Evolutionary conservation across 2,888 invertebrate species (phyloP).

Genomic region (Allolobophora icterica): DNA sequence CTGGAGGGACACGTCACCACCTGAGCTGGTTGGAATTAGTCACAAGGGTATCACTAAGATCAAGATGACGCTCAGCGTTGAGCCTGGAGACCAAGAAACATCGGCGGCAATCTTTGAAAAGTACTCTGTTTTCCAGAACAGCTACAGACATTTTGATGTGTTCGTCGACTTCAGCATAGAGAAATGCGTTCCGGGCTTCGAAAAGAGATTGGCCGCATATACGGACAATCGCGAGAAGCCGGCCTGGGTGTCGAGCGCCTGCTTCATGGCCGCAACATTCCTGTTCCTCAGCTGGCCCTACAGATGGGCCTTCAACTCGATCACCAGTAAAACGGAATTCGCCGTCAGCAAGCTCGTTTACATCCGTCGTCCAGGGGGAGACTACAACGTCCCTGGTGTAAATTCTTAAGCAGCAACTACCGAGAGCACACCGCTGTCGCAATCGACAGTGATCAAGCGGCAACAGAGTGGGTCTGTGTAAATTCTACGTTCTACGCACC

Average conservation of each 20-base stretch:
- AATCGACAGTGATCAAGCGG: too few species aligned
- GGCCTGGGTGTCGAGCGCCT: neutral
- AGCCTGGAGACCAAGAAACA: neutral
- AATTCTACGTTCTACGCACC: too few species aligned
- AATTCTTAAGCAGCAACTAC: neutral
- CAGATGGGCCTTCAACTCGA: slow-evolving; percentile 1
- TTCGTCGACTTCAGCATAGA: neutral
- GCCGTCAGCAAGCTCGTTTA: neutral
- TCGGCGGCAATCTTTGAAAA: neutral
- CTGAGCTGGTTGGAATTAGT: neutral
- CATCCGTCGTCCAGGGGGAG: neutral
- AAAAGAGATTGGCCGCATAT: neutral
- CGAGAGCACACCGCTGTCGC: too few species aligned
- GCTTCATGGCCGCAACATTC: neutral
- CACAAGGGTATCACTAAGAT: slow-evolving; percentile 7
- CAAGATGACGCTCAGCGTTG: slow-evolving; percentile 28
- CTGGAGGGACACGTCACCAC: slow-evolving; percentile 20
- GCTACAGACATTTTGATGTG: neutral
- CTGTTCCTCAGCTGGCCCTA: slow-evolving; percentile 9
- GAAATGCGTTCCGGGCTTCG: neutral
- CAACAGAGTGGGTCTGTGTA: too few species aligned
- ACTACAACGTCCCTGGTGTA: neutral
- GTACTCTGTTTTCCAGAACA: neutral
- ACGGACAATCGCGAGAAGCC: neutral
- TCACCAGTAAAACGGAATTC: neutral